Conservation (phyloP, 2,797 vertebrate species). For the Argya squamiceps region DNA sequence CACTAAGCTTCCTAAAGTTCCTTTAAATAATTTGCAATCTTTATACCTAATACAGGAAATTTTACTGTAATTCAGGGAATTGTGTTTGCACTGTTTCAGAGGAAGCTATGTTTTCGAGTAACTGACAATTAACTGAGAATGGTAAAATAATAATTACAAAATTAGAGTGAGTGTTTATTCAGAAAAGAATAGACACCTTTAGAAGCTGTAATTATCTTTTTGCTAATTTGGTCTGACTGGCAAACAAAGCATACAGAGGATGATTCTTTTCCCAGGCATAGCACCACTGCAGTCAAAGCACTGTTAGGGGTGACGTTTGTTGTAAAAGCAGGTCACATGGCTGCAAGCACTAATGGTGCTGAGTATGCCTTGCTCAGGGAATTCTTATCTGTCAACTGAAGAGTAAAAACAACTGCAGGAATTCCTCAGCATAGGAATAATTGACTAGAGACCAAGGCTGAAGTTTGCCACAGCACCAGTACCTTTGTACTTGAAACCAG, state of each 20-base stretch:
- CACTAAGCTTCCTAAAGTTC: not conserved
- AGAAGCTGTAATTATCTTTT: constrained; percentile 45
- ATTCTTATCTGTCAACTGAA: not conserved
- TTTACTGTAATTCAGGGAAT: not conserved
- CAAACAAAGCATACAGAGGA: not conserved
- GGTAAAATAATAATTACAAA: constrained; percentile 58
- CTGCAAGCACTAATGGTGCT: not conserved
- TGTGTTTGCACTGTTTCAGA: not conserved
- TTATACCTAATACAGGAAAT: not conserved
- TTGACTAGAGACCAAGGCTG: not conserved
- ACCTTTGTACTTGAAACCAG: not conserved
- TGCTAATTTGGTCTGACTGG: constrained; percentile 42
- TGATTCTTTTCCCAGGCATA: not conserved
- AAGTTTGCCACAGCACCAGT: not conserved
- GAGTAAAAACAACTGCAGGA: not conserved
- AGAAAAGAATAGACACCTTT: constrained; percentile 44
- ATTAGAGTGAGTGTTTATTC: constrained; percentile 48
- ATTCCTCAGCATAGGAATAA: not conserved
- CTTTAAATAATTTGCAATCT: not conserved
- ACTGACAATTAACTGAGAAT: constrained; percentile 47
- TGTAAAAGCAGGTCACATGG: not conserved
- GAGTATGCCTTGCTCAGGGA: not conserved
- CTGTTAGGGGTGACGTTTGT: not conserved
- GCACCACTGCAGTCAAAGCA: not conserved
- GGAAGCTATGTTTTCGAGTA: not conserved